A percentile compares a stretch with the other conserved stretches of the same genome.
Evolutionary conservation across 1,140 invertebrate species (phyloP).

Genomic region (Solenopsis invicta): DNA sequence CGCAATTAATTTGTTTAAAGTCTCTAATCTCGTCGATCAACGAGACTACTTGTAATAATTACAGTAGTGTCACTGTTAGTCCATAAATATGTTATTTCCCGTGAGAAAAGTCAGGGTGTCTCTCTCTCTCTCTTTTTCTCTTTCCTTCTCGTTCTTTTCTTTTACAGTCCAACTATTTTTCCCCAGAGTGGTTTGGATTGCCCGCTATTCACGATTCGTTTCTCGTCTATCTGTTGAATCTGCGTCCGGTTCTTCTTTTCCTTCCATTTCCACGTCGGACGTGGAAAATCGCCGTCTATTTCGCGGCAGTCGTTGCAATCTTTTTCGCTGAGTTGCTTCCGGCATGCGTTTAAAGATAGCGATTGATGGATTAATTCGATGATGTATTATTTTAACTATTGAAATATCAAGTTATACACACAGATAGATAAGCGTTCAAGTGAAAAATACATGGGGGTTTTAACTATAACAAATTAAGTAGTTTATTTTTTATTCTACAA

Average conservation of each 20-base stretch:
- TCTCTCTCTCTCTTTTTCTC: constrained; percentile 18
- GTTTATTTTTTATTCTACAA: background rate
- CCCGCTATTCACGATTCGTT: constrained; percentile 61
- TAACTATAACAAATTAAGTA: background rate
- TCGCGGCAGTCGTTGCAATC: constrained; percentile 35
- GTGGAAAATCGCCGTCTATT: constrained; percentile 61
- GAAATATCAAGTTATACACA: background rate
- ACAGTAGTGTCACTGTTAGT: background rate
- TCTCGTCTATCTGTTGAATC: constrained; percentile 56
- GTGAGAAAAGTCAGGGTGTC: constrained; percentile 63
- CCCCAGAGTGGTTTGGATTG: constrained; percentile 60
- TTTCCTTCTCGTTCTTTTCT: constrained; percentile 25
- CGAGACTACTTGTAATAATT: constrained; percentile 11
- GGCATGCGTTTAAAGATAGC: constrained; percentile 5
- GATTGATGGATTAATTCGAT: constrained; percentile 51
- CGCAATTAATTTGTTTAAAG: background rate
- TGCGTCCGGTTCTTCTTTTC: constrained; percentile 43
- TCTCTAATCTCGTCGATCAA: constrained; percentile 6
- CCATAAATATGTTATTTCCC: constrained; percentile 76
- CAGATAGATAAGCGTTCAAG: background rate
- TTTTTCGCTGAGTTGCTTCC: constrained; percentile 37
- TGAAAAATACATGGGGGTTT: background rate
- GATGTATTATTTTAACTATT: background rate
- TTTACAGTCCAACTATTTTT: constrained; percentile 51
- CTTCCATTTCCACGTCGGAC: constrained; percentile 59